These are phyloP conservation scores for Drosophila planitibia DNA, from an alignment of 2,888 invertebrate species.

Conservation along the genomic window DNA sequence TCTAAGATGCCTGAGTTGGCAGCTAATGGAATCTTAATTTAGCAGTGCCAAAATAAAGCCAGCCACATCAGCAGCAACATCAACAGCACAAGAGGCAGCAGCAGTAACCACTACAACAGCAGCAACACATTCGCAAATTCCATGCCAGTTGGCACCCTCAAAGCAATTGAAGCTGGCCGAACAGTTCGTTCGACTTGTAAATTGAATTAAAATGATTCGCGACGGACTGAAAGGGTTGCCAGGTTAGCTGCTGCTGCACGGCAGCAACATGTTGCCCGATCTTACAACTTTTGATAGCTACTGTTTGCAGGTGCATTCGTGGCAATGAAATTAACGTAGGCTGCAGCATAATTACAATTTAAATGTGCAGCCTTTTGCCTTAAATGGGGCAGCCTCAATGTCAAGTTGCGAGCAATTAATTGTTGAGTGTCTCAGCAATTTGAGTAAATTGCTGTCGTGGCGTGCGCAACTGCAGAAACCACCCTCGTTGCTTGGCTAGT, in stretches of 20 bases:
- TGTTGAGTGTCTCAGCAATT: constrained; percentile 61
- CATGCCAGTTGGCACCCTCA: constrained; percentile 77
- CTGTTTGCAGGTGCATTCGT: constrained; percentile 64
- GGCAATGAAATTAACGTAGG: constrained; percentile 75
- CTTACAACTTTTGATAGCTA: constrained; percentile 51
- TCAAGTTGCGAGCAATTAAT: constrained; percentile 70
- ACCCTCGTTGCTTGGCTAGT: constrained; percentile 67
- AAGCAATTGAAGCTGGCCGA: constrained; percentile 55
- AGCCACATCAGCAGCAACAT: constrained; percentile 44
- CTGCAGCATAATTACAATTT: constrained; percentile 76
- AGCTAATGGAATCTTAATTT: constrained; percentile 85
- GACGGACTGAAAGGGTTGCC: constrained; percentile 47
- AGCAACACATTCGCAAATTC: constrained; percentile 72
- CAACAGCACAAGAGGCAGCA: constrained; percentile 29
- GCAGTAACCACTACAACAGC: constrained; percentile 24
- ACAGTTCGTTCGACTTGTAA: constrained; percentile 75
- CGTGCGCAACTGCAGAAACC: constrained; percentile 66
- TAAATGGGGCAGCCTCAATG: constrained; percentile 68
- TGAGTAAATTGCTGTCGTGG: constrained; percentile 40
- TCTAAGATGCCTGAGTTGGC: constrained; percentile 82
- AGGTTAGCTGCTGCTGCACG: constrained; percentile 17
- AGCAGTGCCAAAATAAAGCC: constrained; percentile 80
- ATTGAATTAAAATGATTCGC: constrained; percentile 82
- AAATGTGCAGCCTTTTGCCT: constrained; percentile 60
- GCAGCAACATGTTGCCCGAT: constrained; percentile 23